A percentile compares a stretch with the other conserved stretches of the same genome.
Evolutionary conservation across 2,888 invertebrate genomes (phyloP).

Genomic region (Tillus elongatus): DNA sequence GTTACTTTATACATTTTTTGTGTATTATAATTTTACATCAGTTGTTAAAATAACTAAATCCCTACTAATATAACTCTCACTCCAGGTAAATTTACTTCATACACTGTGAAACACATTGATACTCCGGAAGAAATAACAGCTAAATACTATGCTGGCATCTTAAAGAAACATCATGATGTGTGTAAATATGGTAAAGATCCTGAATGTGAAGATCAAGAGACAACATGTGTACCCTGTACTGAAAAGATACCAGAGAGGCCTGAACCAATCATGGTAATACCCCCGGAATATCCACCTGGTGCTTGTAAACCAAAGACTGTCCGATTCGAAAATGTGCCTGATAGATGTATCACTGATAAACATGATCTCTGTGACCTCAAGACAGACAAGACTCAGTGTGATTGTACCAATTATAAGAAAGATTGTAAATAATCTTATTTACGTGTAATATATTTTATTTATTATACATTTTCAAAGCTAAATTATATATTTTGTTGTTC

Average conservation of each 20-base stretch:
- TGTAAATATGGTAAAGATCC: slow-evolving; percentile 29
- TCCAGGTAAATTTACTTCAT: slow-evolving; percentile 11
- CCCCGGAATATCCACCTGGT: slow-evolving; percentile 29
- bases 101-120: slow-evolving; percentile 36
- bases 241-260: slow-evolving; percentile 13
- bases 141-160: slow-evolving; percentile 36
- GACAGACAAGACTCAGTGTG: slow-evolving; percentile 30
- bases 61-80: too few species aligned
- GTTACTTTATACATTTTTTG: too few species aligned
- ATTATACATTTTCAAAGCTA: too few species aligned
- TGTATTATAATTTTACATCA: too few species aligned
- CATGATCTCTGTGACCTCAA: slow-evolving; percentile 35
- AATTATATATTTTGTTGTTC: too few species aligned
- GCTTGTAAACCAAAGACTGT: slow-evolving; percentile 33
- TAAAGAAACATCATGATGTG: slow-evolving; percentile 33
- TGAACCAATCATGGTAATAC: slow-evolving; percentile 32
- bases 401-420: slow-evolving; percentile 33
- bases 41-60: too few species aligned
- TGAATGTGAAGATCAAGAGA: slow-evolving; percentile 26
- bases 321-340: slow-evolving; percentile 30
- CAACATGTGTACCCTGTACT: slow-evolving; percentile 9
- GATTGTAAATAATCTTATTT: slow-evolving; percentile 15
- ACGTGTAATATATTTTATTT: not conserved
- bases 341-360: slow-evolving; percentile 30
- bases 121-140: slow-evolving; percentile 37